These are phyloP conservation scores for Drosophila melanosoma DNA, from an alignment of 2,888 invertebrate genomes.

Conservation along the genomic window DNA sequence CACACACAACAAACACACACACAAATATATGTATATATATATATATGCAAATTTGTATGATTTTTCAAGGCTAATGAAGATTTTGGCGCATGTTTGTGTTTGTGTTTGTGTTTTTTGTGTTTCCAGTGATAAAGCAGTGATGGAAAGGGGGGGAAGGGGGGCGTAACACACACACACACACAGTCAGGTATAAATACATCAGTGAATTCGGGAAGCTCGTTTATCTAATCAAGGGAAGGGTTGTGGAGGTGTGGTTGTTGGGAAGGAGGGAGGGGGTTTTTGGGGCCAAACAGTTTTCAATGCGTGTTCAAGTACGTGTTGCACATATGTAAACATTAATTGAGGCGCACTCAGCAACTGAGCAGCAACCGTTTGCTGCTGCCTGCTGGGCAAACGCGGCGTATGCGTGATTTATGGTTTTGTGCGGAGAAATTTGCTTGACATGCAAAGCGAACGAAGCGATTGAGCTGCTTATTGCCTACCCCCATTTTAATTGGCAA, in stretches of 20 bases:
- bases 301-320: constrained; percentile 60
- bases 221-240: constrained; percentile 50
- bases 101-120: constrained; percentile 8
- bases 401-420: constrained; percentile 56
- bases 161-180: neutral
- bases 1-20: constrained; percentile 12
- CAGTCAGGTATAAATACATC: neutral
- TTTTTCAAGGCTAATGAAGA: constrained; percentile 59
- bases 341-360: constrained; percentile 22
- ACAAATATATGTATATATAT: constrained; percentile 4
- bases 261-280: neutral
- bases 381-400: constrained; percentile 31
- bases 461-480: constrained; percentile 8
- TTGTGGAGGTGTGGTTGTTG: neutral
- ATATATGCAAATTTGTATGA: constrained; percentile 32
- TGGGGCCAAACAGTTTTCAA: constrained; percentile 42
- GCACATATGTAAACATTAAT: constrained; percentile 63
- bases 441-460: constrained; percentile 28
- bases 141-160: no score
- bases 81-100: constrained; percentile 54
- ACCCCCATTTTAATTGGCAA: constrained; percentile 4
- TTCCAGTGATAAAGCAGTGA: constrained; percentile 31
- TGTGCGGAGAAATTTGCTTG: constrained; percentile 45
- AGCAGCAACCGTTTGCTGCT: neutral
- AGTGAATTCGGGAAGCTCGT: constrained; percentile 50